Base-by-base conservation (phyloP, 1,140 invertebrate species). In the Eufriesea mexicana region DNA sequence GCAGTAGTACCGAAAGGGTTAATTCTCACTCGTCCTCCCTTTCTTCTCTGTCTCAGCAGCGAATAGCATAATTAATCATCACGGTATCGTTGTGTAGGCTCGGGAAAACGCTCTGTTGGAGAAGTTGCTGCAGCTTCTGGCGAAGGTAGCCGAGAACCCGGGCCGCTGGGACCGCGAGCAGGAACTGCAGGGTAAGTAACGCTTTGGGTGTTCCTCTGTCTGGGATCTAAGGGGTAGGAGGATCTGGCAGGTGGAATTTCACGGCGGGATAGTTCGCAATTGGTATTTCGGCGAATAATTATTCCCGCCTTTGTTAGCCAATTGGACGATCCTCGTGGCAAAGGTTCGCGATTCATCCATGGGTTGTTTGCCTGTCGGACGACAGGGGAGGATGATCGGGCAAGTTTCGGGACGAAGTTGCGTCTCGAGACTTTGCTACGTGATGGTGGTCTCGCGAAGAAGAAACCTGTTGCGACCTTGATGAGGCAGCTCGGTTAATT, bases 101-200 rank as follows among this genome's bases (percentile, higher is more conserved):
- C 85, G 91, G 75, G 90, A 92, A 79, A 88, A 85, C 55, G 72
- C 82, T 20, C 76, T 89, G 61, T 86, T 86, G 25, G 89, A 92
- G 82, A 91, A 87, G 78, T 83, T 93, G 83, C 84, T 93, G 85
- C 89, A 92, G 79, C 79, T 93, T 59, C 47, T 91, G 72, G 75
- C 81, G 62, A 91, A 91, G 79, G 76, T 93, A 23, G 85, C 88
- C 14, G 90, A 92, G 78, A 84, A 92, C 88, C 90, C 90, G 64
- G 72, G 84, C 35, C 84, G 79, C 83, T 91, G 89, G 90, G 84
- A 91, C 55, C 89, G 84, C n/a, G 82, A 89, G 49, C 90, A 91
- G 80, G 87, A 90, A 82, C 74, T 93, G 66, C 84, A 93, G 42
- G 78, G 93, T 94, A 89, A 93, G 93, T 90, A 86, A 64, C 42